phyloP scores from a whole-genome alignment of 2,888 invertebrate species.

The Chesias legatella region DNA sequence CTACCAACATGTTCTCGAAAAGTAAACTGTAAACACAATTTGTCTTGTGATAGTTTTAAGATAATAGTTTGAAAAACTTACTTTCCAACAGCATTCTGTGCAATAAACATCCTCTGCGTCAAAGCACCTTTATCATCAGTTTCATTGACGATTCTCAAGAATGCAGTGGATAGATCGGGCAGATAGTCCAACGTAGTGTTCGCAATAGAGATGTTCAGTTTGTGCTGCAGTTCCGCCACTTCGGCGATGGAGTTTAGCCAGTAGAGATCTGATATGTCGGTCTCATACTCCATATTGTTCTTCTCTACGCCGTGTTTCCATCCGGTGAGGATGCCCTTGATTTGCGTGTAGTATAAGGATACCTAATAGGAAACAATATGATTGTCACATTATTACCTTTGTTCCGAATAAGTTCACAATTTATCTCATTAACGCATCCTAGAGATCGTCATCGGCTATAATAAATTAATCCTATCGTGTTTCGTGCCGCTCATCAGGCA shows the following conservation, averaged over 20 bases:
- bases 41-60: not conserved
- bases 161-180: slow-evolving; percentile 80
- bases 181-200: slow-evolving; percentile 47
- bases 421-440: too few relatives aligned
- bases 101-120: slow-evolving; percentile 82
- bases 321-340: slow-evolving; percentile 88
- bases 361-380: slow-evolving; percentile 69
- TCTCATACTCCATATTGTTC: slow-evolving; percentile 80
- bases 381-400: too few relatives aligned
- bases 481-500: too few relatives aligned
- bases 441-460: too few relatives aligned
- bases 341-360: slow-evolving; percentile 86
- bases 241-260: slow-evolving; percentile 89
- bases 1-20: too few relatives aligned
- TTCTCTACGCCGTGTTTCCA: slow-evolving; percentile 85
- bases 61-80: slow-evolving; percentile 45
- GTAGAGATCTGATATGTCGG: slow-evolving; percentile 83
- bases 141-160: slow-evolving; percentile 81
- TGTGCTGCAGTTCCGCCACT: slow-evolving; percentile 83
- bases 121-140: slow-evolving; percentile 54
- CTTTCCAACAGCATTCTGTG: slow-evolving; percentile 90
- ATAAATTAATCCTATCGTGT: too few relatives aligned
- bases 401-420: too few relatives aligned
- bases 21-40: too few relatives aligned
- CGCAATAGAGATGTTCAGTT: slow-evolving; percentile 65